A percentile compares a stretch with the other conserved stretches of the same genome.
Evolutionary conservation across 2,888 invertebrate genomes (phyloP).

Genomic region (Lithophane leautieri): DNA sequence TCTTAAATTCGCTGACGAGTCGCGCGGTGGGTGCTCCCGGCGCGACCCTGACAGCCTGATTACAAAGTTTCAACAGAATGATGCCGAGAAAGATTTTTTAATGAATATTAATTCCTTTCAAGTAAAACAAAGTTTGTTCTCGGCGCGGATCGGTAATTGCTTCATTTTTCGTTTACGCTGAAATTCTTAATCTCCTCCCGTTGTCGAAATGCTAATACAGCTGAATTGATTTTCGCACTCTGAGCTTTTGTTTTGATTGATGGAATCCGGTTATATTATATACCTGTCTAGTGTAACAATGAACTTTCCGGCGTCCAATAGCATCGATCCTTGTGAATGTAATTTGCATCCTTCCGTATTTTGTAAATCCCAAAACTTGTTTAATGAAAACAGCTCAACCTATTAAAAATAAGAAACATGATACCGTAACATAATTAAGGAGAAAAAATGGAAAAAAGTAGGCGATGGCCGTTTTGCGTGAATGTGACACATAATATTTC

Average conservation of each 20-base stretch:
- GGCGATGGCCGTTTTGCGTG: too few species aligned
- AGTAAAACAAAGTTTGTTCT: slow-evolving; percentile 88
- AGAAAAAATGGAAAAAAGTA: slow-evolving; percentile 17
- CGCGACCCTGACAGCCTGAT: slow-evolving; percentile 81
- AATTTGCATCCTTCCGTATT: slow-evolving; percentile 35
- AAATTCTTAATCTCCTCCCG: slow-evolving; percentile 80
- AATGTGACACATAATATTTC: too few species aligned
- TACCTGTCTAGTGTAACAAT: slow-evolving; percentile 52
- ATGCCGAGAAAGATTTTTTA: slow-evolving; percentile 88
- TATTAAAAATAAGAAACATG: slow-evolving; percentile 34
- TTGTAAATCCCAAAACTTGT: slow-evolving; percentile 26
- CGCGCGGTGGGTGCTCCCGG: slow-evolving; percentile 53
- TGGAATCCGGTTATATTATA: slow-evolving; percentile 64
- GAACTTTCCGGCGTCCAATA: slow-evolving; percentile 45
- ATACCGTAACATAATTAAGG: slow-evolving; percentile 33
- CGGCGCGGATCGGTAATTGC: slow-evolving; percentile 86
- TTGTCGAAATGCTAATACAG: slow-evolving; percentile 75
- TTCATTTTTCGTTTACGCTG: slow-evolving; percentile 82
- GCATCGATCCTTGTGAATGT: slow-evolving; percentile 34
- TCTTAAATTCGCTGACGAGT: slow-evolving; percentile 84
- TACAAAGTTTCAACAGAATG: slow-evolving; percentile 88
- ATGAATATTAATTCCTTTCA: slow-evolving; percentile 89
- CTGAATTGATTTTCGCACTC: slow-evolving; percentile 69
- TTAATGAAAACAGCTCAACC: slow-evolving; percentile 21
- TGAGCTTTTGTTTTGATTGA: slow-evolving; percentile 66